phyloP scores from a whole-genome alignment of 2,888 invertebrate species.

The Acleris literana region DNA sequence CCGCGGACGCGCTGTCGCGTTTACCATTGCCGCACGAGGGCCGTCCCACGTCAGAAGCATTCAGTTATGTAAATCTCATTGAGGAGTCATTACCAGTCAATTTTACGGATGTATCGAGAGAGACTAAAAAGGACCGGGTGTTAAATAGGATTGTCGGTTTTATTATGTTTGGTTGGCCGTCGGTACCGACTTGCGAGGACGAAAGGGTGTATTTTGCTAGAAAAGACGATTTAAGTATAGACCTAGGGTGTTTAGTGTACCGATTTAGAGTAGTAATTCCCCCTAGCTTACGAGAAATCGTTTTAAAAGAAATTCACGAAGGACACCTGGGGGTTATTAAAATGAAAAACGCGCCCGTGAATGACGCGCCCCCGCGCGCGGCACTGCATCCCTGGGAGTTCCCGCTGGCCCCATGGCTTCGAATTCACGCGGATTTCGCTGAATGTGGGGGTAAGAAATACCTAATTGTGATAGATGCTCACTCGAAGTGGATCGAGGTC shows the following conservation, averaged over 20 bases:
- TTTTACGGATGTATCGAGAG: constrained; percentile 24
- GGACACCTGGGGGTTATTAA: constrained; percentile 1
- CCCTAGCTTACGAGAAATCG: neutral
- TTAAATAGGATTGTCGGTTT: too few species aligned
- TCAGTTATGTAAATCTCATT: constrained; percentile 14
- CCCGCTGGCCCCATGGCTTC: constrained; percentile 39
- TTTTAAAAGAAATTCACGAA: constrained; percentile 17
- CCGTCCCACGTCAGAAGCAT: neutral
- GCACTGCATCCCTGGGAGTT: constrained; percentile 40
- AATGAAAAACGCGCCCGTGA: constrained; percentile 9
- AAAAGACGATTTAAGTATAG: too few species aligned
- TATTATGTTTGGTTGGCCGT: too few species aligned
- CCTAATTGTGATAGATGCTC: constrained; percentile 16
- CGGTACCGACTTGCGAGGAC: too few species aligned
- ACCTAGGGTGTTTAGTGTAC: too few species aligned
- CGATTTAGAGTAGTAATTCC: too few species aligned
- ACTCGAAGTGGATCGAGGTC: constrained; percentile 27
- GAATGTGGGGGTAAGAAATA: constrained; percentile 7
- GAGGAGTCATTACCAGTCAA: constrained; percentile 33
- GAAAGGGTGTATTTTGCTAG: too few species aligned
- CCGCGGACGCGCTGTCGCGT: constrained; percentile 42
- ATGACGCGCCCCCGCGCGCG: constrained; percentile 36
- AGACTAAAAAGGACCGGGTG: too few species aligned
- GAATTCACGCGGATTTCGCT: constrained; percentile 40
- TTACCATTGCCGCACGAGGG: constrained; percentile 30